Conservation (phyloP, 2,797 vertebrate genomes). For the Falco columbarius region DNA sequence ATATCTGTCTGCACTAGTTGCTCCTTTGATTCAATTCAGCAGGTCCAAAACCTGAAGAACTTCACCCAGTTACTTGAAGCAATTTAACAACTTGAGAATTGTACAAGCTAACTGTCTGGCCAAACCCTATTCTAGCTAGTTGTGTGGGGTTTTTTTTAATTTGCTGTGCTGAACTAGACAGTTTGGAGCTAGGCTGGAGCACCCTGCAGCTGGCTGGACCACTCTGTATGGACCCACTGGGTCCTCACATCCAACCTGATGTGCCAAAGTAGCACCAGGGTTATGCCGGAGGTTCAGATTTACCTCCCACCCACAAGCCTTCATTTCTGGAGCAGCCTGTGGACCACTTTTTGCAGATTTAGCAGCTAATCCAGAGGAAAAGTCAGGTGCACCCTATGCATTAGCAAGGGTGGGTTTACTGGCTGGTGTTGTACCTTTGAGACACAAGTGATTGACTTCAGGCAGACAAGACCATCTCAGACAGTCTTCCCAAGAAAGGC, state of each 20-base stretch:
- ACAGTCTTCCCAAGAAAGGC: neutral
- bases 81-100: neutral
- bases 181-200: neutral
- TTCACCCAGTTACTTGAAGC: neutral
- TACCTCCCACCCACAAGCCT: neutral
- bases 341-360: neutral
- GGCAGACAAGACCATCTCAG: neutral
- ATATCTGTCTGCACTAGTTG: neutral
- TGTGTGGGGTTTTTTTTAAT: neutral
- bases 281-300: neutral
- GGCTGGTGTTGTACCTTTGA: neutral
- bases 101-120: neutral
- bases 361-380: neutral
- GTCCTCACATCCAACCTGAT: neutral
- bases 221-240: accelerated
- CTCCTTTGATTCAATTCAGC: neutral
- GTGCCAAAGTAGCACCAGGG: neutral
- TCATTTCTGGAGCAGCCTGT: neutral
- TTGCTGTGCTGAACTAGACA: neutral
- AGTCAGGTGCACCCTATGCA: neutral
- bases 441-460: neutral
- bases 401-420: neutral
- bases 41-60: neutral
- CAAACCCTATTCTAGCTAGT: neutral
- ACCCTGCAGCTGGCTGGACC: neutral